Percentiles rank a stretch among this genome's conserved stretches.
Conservation (phyloP, 2,888 invertebrate genomes). For the Aleiodes alternator region DNA sequence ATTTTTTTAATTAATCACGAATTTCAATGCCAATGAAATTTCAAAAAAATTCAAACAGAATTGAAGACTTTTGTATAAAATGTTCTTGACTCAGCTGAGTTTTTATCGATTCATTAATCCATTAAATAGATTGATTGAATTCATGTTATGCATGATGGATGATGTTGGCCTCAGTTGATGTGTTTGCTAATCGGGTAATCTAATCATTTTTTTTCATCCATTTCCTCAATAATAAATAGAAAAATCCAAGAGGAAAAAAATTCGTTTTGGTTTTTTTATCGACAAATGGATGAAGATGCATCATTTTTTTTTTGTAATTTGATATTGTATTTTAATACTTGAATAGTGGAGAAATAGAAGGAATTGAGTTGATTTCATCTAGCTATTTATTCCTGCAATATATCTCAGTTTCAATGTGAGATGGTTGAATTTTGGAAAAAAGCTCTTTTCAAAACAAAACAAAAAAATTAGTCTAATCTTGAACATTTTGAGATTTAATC, state of each 20-base stretch:
- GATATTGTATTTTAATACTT: too few species aligned
- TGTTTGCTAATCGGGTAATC: not conserved
- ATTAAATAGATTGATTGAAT: too few species aligned
- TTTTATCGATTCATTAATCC: constrained; percentile 10
- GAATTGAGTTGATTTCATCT: too few species aligned
- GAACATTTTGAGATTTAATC: too few species aligned
- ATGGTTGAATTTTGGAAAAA: too few species aligned
- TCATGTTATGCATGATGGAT: too few species aligned
- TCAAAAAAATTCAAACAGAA: not conserved
- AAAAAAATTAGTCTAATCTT: too few species aligned
- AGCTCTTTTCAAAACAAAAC: too few species aligned
- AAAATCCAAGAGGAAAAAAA: not conserved
- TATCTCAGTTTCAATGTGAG: too few species aligned
- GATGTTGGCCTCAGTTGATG: not conserved
- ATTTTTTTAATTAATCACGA: constrained; percentile 11
- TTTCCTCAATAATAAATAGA: constrained; percentile 1
- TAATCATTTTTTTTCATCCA: not conserved
- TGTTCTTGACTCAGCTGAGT: not conserved
- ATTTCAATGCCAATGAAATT: not conserved
- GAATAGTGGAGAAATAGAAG: too few species aligned
- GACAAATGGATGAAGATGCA: not conserved
- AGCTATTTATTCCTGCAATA: too few species aligned
- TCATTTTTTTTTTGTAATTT: not conserved
- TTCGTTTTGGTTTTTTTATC: not conserved
- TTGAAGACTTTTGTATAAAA: not conserved